Conservation (phyloP, 2,888 invertebrate genomes). For the Xanthorhoe designata region DNA sequence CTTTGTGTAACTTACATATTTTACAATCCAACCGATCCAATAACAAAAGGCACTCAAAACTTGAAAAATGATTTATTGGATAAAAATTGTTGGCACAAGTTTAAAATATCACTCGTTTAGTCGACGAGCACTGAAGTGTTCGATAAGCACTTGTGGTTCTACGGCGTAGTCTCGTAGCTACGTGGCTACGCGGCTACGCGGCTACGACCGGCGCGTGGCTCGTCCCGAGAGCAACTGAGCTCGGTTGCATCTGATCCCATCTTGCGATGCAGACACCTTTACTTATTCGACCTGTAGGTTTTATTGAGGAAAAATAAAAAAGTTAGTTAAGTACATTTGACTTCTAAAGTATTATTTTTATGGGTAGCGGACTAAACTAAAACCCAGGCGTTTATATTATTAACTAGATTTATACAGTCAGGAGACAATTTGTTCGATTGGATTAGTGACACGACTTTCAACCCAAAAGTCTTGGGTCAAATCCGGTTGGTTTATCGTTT, state of each 20-base stretch:
- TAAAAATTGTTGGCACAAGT: conserved; percentile 40
- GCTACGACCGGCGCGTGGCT: conserved; percentile 51
- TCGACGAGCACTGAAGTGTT: conserved; percentile 47
- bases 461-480: too few relatives aligned
- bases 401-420: too few relatives aligned
- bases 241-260: conserved; percentile 55
- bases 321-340: too few relatives aligned
- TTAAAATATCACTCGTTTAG: conserved; percentile 39
- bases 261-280: conserved; percentile 51
- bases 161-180: conserved; percentile 50
- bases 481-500: too few relatives aligned
- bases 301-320: neutral
- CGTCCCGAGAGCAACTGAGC: conserved; percentile 67
- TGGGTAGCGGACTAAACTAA: too few relatives aligned
- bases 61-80: conserved; percentile 29
- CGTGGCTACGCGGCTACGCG: conserved; percentile 38
- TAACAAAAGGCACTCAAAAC: conserved; percentile 30
- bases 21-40: conserved; percentile 39
- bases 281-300: neutral
- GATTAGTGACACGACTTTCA: too few relatives aligned
- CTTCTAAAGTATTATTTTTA: too few relatives aligned
- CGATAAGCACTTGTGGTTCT: conserved; percentile 53
- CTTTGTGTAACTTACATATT: conserved; percentile 33
- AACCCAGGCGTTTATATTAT: too few relatives aligned
- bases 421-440: too few relatives aligned